Evolutionary conservation across 2,888 invertebrate species (phyloP).

Genomic region (Brachypterus glaber): DNA sequence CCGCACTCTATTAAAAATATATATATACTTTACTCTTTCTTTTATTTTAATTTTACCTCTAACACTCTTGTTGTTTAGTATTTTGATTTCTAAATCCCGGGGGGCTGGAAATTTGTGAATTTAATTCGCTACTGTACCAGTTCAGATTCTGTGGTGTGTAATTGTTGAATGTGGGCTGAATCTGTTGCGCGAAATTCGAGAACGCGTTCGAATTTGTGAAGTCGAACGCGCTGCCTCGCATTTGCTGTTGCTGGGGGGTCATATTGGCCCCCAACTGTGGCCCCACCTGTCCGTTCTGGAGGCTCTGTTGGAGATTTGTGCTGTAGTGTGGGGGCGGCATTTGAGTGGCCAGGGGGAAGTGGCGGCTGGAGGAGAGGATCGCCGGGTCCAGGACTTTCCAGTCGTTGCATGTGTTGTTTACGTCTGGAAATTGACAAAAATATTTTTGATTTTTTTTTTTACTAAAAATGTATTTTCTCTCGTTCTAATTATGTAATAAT

Average conservation of each 20-base stretch:
- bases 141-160: conserved; percentile 32
- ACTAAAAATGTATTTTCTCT: no score
- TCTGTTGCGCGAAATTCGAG: conserved; percentile 31
- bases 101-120: conserved; percentile 39
- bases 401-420: conserved; percentile 56
- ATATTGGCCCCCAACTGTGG: no score
- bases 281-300: no score
- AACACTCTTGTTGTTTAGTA: conserved; percentile 39
- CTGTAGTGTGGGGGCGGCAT: conserved; percentile 33
- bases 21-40: no score
- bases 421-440: conserved; percentile 35
- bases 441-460: no score
- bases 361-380: conserved; percentile 68
- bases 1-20: no score
- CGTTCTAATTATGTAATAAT: no score
- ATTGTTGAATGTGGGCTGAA: conserved; percentile 26
- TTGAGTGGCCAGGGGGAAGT: conserved; percentile 39
- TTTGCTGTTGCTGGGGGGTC: conserved; percentile 32
- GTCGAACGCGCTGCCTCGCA: conserved; percentile 27
- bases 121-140: conserved; percentile 37
- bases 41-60: conserved; percentile 18
- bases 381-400: conserved; percentile 93
- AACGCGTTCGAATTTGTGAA: conserved; percentile 30
- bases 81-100: conserved; percentile 40
- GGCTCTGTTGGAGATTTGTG: conserved; percentile 26